Evolutionary conservation across 2,888 invertebrate species (phyloP), one percentile per base, ranked within the genome.

Genomic region (Pheosia tremula): DNA sequence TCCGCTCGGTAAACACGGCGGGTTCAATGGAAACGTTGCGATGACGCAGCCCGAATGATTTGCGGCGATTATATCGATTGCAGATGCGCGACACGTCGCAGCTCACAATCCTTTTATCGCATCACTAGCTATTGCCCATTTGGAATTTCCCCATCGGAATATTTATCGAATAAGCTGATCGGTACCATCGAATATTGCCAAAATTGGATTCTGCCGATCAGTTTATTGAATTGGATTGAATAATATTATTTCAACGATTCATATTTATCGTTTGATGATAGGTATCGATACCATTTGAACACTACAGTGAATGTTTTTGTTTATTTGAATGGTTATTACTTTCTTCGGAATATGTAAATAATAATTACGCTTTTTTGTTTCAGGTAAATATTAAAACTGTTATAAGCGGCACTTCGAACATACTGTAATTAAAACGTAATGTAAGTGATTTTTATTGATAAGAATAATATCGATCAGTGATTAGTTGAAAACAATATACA

Each of bases 41-140:
- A 65, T 73, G 72, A 69, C 74, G 68, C 65, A 69, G 60, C 68
- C 62, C 63, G 62, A 63, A 66, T 66, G 68, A 77, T 78, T 77
- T 69, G 77, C 72, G 70, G 62, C 74, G 74, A 77, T 80, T 77
- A 77, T 69, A 71, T 77, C 70, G 78, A 80, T 82, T 80, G 78
- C 67, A 63, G 73, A 83, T 82, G 78, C 79, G 68, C 71, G 72
- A 76, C 81, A 77, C 81, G 81, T 81, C 69, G 68, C 69, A 72
- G 69, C 77, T 62, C 71, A 73, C 71, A 73, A 80, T 81, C 82
- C 78, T 82, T 83, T 83, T 78, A 81, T 78, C 80, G 76, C 77
- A 71, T 79, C 75, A 72, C 74, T 66, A 74, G 66, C 67, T 60
- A 62, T 61, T 65, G 72, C 64, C 68, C 73, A 72, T 77, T 79